Evolutionary conservation across 92 coral and sea anemone genomes (phyloP), one percentile per base, ranked within the genome.

Genomic region (Epizoanthus illoricatus): DNA sequence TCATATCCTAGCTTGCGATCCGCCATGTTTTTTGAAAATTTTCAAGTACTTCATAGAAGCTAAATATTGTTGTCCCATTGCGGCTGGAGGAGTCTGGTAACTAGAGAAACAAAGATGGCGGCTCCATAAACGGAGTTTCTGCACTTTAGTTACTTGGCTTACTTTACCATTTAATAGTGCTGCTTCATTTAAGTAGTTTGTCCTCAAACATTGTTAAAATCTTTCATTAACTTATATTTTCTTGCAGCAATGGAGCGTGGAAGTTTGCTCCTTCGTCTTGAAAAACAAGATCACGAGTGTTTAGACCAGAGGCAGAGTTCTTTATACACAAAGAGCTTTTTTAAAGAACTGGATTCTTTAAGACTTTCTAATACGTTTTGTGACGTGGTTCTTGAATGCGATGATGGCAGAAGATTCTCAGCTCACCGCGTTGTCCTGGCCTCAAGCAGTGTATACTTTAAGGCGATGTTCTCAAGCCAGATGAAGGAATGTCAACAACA

Each of bases 401-500:
- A 84, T 17, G 87, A 84, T 54, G 87, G 81, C 8, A 58, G 81
- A 7, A 49, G 23, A 20, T 84, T 84, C 10, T 56, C 66, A 69
- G 87, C 65, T 16, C 87, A 84, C 67, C 52, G 87, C 9, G 39
- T 84, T 15, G 81, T 84, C 0, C 81, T 84, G 40, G 87, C 87
- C 15, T 74, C 87, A 9, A 64, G 72, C 57, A 84, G 87, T 18
- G 81, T 66, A 10, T 84, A 84, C 58, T 84, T 84, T 20, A 71
- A 80, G 41, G 87, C 82, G 18, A 84, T 84, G 87, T 84, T 84
- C 65, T 42, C 81, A 10, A 80, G 67, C 47, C 62, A 74, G 59
- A 84, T 84, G 87, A 80, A 84, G 43, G 87, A 84, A 63, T 73
- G 74, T 18, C 81, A 84, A 1, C 81, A 84, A 52, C 72, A 64